Evolutionary conservation across 2,797 vertebrate species (phyloP).

Genomic region (Orestias chungarensis): DNA sequence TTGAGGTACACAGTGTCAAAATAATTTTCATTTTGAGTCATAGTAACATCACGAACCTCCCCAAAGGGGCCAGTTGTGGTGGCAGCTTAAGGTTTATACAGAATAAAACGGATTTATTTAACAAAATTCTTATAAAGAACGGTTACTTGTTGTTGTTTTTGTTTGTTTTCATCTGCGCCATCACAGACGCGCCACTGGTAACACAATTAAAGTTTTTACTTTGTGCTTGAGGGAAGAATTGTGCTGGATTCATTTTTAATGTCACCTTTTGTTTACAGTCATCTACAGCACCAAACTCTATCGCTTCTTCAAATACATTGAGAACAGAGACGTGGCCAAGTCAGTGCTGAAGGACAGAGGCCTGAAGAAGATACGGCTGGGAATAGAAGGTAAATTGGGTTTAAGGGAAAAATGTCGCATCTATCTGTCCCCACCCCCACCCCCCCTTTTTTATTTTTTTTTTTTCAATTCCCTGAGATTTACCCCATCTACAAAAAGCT

Average conservation of each 20-base stretch:
- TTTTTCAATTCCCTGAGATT: no score
- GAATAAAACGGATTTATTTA: no score
- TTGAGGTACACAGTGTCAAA: no score
- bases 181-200: background rate
- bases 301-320: constrained; percentile 99
- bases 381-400: constrained; percentile 92
- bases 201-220: background rate
- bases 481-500: no score
- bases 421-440: no score
- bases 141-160: background rate
- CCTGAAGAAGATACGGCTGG: constrained; percentile 97
- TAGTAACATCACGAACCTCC: no score
- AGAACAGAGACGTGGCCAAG: constrained; percentile 97
- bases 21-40: no score
- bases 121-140: no score
- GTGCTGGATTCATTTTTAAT: background rate
- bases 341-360: constrained; percentile 95
- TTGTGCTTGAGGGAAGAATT: background rate
- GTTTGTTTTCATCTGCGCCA: background rate
- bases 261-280: constrained; percentile 78
- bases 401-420: no score
- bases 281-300: constrained; percentile 99
- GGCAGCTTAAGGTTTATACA: no score
- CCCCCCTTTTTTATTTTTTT: no score
- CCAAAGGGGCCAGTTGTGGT: no score